phyloP scores from a whole-genome alignment of 2,888 invertebrate genomes.

The Dione juno region DNA sequence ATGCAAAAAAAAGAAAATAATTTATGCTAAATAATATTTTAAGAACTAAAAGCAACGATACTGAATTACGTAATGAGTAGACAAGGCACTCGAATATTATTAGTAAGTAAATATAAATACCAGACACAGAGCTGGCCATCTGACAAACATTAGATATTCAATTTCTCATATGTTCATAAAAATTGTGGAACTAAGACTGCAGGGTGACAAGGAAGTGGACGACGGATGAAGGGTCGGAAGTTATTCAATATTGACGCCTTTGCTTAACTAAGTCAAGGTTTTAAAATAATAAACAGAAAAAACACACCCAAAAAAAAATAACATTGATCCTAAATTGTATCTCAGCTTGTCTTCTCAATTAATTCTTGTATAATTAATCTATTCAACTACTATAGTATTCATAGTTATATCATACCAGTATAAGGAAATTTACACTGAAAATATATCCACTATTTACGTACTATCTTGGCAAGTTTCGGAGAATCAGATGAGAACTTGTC shows the following conservation, averaged over 20 bases:
- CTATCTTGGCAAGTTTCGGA: background rate
- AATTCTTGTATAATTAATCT: no score
- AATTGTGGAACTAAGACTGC: no score
- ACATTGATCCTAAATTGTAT: no score
- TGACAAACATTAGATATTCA: background rate
- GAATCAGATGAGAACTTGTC: background rate
- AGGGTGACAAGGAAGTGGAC: no score
- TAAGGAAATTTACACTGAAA: background rate
- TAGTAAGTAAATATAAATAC: background rate
- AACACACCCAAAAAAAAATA: no score
- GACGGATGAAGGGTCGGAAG: no score
- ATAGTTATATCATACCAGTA: background rate
- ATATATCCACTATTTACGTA: background rate
- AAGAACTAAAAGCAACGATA: conserved; percentile 5
- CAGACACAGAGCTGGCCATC: background rate
- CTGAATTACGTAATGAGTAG: conserved; percentile 6
- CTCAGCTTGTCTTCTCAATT: no score
- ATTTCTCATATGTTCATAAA: no score
- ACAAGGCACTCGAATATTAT: background rate
- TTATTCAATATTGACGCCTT: background rate
- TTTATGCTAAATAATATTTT: background rate
- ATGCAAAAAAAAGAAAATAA: background rate
- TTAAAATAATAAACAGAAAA: no score
- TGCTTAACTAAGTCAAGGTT: background rate
- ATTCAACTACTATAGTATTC: background rate